Percentiles rank a stretch among this genome's conserved stretches.
Conservation (phyloP, 2,888 invertebrate species). For the Eucriotettix oculatus region DNA sequence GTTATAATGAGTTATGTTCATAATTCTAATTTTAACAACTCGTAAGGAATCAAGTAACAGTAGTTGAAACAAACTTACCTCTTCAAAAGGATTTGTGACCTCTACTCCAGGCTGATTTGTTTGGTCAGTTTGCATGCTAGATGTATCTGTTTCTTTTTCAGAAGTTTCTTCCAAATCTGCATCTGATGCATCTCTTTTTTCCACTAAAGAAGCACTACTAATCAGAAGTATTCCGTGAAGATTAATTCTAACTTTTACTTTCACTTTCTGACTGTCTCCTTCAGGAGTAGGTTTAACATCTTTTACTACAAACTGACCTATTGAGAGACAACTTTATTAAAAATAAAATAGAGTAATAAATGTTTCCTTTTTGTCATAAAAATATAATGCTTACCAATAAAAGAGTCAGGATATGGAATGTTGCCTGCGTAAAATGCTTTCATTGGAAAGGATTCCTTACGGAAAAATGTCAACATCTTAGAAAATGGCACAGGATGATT, state of each 20-base stretch:
- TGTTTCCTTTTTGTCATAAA: not conserved
- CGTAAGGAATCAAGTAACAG: not conserved
- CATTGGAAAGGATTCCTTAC: slow-evolving; percentile 74
- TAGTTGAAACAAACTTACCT: not conserved
- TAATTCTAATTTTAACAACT: slow-evolving; percentile 8
- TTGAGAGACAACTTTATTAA: not conserved
- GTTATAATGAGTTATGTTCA: no score
- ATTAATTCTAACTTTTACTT: slow-evolving; percentile 89
- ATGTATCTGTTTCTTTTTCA: slow-evolving; percentile 23
- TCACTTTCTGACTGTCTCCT: slow-evolving; percentile 87
- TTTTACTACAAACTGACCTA: slow-evolving; percentile 59
- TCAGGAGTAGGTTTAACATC: slow-evolving; percentile 74
- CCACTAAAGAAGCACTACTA: slow-evolving; percentile 67
- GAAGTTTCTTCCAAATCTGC: slow-evolving; percentile 14
- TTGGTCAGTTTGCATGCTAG: slow-evolving; percentile 19
- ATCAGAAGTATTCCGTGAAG: slow-evolving; percentile 83
- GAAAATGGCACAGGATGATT: slow-evolving; percentile 87
- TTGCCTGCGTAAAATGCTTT: slow-evolving; percentile 63
- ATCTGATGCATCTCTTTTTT: slow-evolving; percentile 42
- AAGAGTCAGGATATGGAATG: slow-evolving; percentile 57
- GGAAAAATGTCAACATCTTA: slow-evolving; percentile 84
- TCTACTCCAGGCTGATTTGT: no score
- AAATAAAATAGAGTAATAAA: not conserved
- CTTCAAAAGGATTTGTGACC: not conserved
- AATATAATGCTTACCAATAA: slow-evolving; percentile 47